Conservation (phyloP, 1,140 invertebrate genomes). For the Belonocnema kinseyi region DNA sequence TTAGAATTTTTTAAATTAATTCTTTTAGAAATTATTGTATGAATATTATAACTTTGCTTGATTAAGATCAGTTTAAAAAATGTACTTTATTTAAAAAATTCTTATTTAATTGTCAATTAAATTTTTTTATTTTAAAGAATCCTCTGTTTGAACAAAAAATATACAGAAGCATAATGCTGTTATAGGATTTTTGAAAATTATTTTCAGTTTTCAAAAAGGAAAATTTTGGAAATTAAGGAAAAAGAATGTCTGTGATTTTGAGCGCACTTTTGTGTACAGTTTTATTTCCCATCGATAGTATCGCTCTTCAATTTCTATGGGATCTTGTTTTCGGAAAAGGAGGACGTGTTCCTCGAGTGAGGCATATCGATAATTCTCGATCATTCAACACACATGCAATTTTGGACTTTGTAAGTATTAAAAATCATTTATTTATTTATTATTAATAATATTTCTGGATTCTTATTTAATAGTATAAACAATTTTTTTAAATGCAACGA, state of each 20-base stretch:
- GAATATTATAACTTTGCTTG: too few species aligned
- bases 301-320: not conserved
- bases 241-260: constrained; percentile 1
- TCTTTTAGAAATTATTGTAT: too few species aligned
- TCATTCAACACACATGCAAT: not conserved
- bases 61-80: too few species aligned
- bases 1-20: too few species aligned
- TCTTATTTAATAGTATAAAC: too few species aligned
- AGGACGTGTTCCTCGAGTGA: not conserved
- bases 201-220: not conserved
- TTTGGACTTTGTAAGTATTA: constrained; percentile 2
- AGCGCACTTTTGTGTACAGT: not conserved
- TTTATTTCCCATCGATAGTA: not conserved
- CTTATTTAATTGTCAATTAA: too few species aligned
- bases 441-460: not conserved
- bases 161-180: not conserved
- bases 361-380: not conserved
- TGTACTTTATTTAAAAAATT: too few species aligned
- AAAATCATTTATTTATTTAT: not conserved
- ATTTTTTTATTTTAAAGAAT: too few species aligned
- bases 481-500: too few species aligned
- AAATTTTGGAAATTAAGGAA: not conserved
- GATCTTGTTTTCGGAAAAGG: constrained; percentile 14
- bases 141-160: too few species aligned
- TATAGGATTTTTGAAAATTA: not conserved